Conservation (phyloP, 2,888 invertebrate species). For the Caenorhabditis japonica region DNA sequence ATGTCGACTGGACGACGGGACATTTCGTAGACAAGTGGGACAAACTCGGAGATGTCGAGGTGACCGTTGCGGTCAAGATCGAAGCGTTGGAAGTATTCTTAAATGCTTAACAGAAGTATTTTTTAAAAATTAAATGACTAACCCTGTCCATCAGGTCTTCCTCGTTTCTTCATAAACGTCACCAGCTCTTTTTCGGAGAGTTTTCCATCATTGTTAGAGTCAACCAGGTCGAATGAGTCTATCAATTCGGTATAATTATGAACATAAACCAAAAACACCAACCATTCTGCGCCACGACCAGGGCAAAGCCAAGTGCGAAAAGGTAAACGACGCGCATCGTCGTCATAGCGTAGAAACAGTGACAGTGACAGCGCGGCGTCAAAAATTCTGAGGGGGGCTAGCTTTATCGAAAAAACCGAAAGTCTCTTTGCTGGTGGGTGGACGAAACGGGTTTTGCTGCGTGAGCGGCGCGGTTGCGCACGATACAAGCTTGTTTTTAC, state of each 20-base stretch:
- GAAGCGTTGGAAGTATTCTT: conserved; percentile 64
- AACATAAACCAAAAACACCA: not conserved
- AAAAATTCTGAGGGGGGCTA: conserved; percentile 5
- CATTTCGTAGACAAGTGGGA: conserved; percentile 72
- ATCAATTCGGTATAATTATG: not conserved
- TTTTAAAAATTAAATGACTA: not conserved
- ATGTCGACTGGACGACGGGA: conserved; percentile 65
- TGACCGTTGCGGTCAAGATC: conserved; percentile 64
- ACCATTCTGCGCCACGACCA: conserved; percentile 28
- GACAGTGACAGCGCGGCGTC: not conserved
- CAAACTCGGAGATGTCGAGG: conserved; percentile 71
- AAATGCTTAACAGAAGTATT: too few relatives aligned
- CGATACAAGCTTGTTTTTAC: conserved; percentile 35
- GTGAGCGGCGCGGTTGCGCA: not conserved
- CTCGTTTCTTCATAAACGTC: conserved; percentile 43
- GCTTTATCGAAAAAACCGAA: conserved; percentile 13
- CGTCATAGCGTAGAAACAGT: not conserved
- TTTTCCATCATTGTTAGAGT: conserved; percentile 49
- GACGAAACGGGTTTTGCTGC: too few relatives aligned
- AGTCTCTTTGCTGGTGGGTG: not conserved
- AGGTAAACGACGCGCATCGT: conserved; percentile 12
- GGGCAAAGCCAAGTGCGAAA: not conserved
- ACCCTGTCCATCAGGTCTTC: conserved; percentile 45
- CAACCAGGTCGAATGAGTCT: conserved; percentile 52
- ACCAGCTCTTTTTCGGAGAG: conserved; percentile 35